Conservation (phyloP, 1,140 invertebrate genomes). For the Camponotus floridanus region DNA sequence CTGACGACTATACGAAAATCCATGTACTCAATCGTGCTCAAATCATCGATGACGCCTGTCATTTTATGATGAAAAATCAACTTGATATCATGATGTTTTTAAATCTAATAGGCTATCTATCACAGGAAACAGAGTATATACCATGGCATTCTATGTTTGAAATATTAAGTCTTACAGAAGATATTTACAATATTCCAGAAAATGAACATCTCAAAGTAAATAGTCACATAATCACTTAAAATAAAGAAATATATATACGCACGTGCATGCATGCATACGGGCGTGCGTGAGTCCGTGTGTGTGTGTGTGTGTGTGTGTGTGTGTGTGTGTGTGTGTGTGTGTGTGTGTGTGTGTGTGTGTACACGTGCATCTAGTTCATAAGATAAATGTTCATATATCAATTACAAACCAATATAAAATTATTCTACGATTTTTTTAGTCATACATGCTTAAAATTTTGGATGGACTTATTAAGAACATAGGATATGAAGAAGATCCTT, state of each 20-base stretch:
- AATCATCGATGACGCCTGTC: slow-evolving; percentile 89
- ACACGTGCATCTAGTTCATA: no score
- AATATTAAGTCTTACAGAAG: neutral
- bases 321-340: no score
- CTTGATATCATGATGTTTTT: slow-evolving; percentile 86
- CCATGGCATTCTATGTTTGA: slow-evolving; percentile 86
- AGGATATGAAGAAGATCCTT: slow-evolving; percentile 68
- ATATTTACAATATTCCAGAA: neutral
- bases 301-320: no score
- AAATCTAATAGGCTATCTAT: slow-evolving; percentile 87
- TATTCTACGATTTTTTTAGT: slow-evolving; percentile 56
- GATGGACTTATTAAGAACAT: slow-evolving; percentile 68
- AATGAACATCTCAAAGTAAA: neutral
- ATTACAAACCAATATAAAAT: neutral
- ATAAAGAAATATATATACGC: no score
- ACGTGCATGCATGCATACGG: no score
- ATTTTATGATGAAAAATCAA: slow-evolving; percentile 80
- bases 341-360: no score
- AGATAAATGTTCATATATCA: neutral
- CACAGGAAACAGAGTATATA: slow-evolving; percentile 88
- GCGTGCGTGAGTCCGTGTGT: no score
- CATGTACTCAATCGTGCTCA: slow-evolving; percentile 91
- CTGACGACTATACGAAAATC: slow-evolving; percentile 86
- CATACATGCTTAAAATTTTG: slow-evolving; percentile 69
- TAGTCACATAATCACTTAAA: neutral